Base-by-base conservation (phyloP, 2,113 vertebrate genomes). In the Panthera uncia region DNA sequence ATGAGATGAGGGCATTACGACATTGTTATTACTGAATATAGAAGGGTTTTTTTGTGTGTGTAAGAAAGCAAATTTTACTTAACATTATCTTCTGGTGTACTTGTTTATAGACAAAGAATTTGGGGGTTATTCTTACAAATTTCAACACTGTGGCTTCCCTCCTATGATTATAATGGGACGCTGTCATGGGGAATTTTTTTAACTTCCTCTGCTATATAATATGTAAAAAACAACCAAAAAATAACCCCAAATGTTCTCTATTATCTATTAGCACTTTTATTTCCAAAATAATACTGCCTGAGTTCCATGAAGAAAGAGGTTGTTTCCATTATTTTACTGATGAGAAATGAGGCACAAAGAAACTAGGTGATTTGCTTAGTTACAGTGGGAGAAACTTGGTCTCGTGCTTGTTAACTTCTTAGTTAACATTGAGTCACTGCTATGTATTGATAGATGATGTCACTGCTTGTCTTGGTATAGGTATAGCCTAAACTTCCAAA, bases 61-160 rank as follows among this genome's bases (percentile, higher is more conserved):
- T 74, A 71, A 73, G 69, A 82, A 92, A 65, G 80, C 33, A 90
- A 92, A 78, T 9, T 81, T 52, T 5, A 65, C 19, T 68, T 74
- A 23, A 76, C 25, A 69, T 61, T 78, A 11, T 87, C 52, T 86
- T 84, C 71, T 27, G 48, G 41, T 71, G 11, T 71, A 82, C 18
- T 78, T 89, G 15, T 94, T 82, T 82, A 79, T 73, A 45, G n/a
- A 83, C 36, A 93, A 82, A 90, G 66, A 89, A 86, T 93, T 92
- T 90, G 61, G 79, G 25, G 86, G 68, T 52, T 83, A 91, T 65
- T 21, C 27, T 95, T 38, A 84, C 4, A 76, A 57, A 82, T 82
- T 65, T 94, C 74, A 73, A 7, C n/a, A 57, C 10, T 74, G 0
- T 76, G 33, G 13, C 18, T 94, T 79, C 73, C 31, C 16, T 88